Base-by-base conservation (phyloP, 2,113 vertebrate species). In the Perognathus longimembris region DNA sequence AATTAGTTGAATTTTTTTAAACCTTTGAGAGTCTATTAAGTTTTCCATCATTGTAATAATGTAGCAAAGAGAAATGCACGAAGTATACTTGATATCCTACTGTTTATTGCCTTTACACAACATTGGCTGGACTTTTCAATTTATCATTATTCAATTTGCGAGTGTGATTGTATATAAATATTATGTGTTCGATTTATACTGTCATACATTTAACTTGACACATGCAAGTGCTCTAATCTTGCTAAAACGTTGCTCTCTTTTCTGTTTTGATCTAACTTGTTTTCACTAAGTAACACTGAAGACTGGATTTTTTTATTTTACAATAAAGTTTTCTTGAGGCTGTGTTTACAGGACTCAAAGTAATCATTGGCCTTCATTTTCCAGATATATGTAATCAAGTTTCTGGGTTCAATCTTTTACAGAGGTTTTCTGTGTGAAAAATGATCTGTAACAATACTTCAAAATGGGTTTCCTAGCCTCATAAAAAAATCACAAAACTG, bases 381-480 rank as follows among this genome's bases (percentile, higher is more conserved):
- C 64, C 38, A 69, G 70, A 50, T 85, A 22, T 11, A 21, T 34
- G 0, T 40, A 45, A 74, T 88, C 74, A 84, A 40, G 63, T 81
- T 24, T 3, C 3, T 4, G 22, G 67, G 20, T 70, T 36, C 9
- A 63, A 2, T 89, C 28, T 82, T 80, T 63, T 36, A 42, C 36
- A 24, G 24, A 61, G 84, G 30, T 81, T 84, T 85, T 73, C 57
- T 3, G 73, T 71, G 15, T 57, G 24, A 18, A 70, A 90, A 80
- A 74, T 85, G 32, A 40, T 81, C 32, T n/a, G 61, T 83, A 90
- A 85, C n/a, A 40, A 28, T 66, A 10, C 40, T 9, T 85, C 64
- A 38, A 59, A 85, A 36, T n/a, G 45, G 70, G 75, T 85, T 92
- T 90, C 30, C 45, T 88, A n/a, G 59, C 85, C 75, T 92, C 75